Conservation (phyloP, 64 coral and sea anemone species). For the Pachyseris speciosa region DNA sequence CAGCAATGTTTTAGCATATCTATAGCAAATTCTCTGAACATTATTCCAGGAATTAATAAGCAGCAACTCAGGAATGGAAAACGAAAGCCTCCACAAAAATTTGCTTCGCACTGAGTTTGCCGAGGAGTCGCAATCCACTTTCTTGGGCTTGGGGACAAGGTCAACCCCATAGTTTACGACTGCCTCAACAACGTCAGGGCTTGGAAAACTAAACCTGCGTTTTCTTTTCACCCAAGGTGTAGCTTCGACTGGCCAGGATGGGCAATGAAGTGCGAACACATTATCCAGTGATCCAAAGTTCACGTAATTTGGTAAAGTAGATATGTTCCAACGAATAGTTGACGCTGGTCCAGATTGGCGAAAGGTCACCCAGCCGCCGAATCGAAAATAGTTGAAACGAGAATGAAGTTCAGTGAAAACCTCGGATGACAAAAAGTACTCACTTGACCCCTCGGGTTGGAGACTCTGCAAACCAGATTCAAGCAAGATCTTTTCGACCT, state of each 20-base stretch:
- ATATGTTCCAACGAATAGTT: slow-evolving; percentile 19
- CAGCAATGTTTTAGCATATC: slow-evolving; percentile 4
- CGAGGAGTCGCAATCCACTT: background rate
- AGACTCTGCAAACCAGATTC: slow-evolving; percentile 2
- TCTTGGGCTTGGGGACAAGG: background rate
- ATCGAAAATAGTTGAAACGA: slow-evolving; percentile 22
- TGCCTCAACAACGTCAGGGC: background rate
- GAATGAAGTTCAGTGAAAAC: slow-evolving; percentile 15
- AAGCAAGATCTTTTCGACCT: background rate
- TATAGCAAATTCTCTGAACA: slow-evolving; percentile 5
- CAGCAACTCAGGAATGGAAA: slow-evolving; percentile 5
- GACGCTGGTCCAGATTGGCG: slow-evolving; percentile 3
- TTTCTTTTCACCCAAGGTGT: background rate
- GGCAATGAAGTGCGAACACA: slow-evolving; percentile 13
- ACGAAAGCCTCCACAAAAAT: slow-evolving; percentile 18
- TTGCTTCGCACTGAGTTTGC: background rate
- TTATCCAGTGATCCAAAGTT: background rate
- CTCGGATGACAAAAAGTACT: slow-evolving; percentile 4
- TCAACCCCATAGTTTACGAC: background rate
- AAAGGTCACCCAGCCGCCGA: slow-evolving; percentile 14
- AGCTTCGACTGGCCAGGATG: background rate
- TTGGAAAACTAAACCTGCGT: background rate
- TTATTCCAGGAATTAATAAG: slow-evolving; percentile 10
- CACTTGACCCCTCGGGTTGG: background rate
- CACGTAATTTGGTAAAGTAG: slow-evolving; percentile 6